These are phyloP conservation scores for Stenodema calcarata DNA, from an alignment of 2,888 invertebrate species.

Conservation along the genomic window DNA sequence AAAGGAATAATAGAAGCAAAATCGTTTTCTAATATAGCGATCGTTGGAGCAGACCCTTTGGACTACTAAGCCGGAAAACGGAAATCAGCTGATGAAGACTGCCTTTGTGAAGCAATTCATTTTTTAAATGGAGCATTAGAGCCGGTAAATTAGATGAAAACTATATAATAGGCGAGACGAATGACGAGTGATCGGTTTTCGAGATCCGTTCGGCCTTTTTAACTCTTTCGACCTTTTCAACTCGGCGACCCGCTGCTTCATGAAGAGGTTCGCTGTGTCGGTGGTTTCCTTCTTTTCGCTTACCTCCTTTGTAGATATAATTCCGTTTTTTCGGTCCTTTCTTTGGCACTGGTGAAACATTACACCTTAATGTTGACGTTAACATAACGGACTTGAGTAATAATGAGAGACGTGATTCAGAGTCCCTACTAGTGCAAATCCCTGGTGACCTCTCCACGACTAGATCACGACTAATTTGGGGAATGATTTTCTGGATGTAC, in stretches of 20 bases:
- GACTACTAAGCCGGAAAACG: constrained; percentile 27
- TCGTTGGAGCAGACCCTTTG: background rate
- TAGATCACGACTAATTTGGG: too few species aligned
- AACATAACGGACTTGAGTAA: too few species aligned
- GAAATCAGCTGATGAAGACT: constrained; percentile 42
- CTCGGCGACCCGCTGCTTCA: background rate
- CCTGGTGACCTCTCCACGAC: too few species aligned
- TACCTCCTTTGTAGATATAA: too few species aligned
- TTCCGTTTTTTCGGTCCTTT: too few species aligned
- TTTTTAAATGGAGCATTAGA: constrained; percentile 26
- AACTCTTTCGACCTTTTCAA: background rate
- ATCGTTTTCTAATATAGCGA: constrained; percentile 1
- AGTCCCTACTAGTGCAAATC: too few species aligned
- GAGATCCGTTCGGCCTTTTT: constrained; percentile 15
- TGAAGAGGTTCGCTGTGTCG: background rate
- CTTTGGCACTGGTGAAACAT: too few species aligned
- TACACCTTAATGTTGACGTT: too few species aligned
- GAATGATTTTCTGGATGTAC: too few species aligned
- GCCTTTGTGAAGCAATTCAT: constrained; percentile 28
- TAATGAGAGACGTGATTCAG: too few species aligned
- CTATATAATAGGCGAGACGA: constrained; percentile 31
- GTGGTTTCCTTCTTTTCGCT: too few species aligned
- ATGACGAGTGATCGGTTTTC: constrained; percentile 39
- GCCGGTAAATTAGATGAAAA: constrained; percentile 38
- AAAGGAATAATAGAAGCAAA: background rate